Evolutionary conservation across 2,888 invertebrate genomes (phyloP).

Genomic region (Venustoraphidia nigricollis): DNA sequence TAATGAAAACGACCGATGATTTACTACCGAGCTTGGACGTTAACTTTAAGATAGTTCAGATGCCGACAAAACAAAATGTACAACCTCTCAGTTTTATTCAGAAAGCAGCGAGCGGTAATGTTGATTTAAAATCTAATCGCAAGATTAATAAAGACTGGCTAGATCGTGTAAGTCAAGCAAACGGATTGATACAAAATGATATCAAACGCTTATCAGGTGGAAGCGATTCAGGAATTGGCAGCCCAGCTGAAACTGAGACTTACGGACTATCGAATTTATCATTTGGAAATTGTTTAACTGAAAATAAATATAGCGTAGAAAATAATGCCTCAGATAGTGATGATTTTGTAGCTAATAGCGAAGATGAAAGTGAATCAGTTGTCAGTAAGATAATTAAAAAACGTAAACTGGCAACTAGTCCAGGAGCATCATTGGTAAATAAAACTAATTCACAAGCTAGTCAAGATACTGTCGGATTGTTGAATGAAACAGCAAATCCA

Average conservation of each 20-base stretch:
- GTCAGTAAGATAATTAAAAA: constrained; percentile 1
- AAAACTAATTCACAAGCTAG: constrained; percentile 7
- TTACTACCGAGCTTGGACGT: constrained; percentile 6
- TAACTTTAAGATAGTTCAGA: constrained; percentile 17
- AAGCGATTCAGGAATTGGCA: neutral
- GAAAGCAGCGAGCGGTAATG: constrained; percentile 12
- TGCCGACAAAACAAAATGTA: constrained; percentile 10
- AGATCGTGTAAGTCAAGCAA: constrained; percentile 13
- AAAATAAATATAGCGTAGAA: neutral
- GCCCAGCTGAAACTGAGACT: neutral
- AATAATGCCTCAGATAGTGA: constrained; percentile 38
- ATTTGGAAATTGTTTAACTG: neutral
- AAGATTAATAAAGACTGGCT: constrained; percentile 32
- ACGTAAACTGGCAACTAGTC: constrained; percentile 1
- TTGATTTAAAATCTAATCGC: constrained; percentile 5
- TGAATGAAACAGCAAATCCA: neutral
- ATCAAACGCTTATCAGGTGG: neutral
- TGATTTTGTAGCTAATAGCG: constrained; percentile 53
- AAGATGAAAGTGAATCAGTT: constrained; percentile 37
- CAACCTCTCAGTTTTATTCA: constrained; percentile 23
- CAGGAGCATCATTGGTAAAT: constrained; percentile 4
- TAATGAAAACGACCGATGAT: too few species aligned
- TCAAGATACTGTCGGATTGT: neutral
- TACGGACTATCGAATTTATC: constrained; percentile 3
- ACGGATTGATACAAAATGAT: neutral